Percentiles rank a stretch among this genome's conserved stretches.
Conservation (phyloP, 2,113 vertebrate species). For the Halcyon senegalensis region DNA sequence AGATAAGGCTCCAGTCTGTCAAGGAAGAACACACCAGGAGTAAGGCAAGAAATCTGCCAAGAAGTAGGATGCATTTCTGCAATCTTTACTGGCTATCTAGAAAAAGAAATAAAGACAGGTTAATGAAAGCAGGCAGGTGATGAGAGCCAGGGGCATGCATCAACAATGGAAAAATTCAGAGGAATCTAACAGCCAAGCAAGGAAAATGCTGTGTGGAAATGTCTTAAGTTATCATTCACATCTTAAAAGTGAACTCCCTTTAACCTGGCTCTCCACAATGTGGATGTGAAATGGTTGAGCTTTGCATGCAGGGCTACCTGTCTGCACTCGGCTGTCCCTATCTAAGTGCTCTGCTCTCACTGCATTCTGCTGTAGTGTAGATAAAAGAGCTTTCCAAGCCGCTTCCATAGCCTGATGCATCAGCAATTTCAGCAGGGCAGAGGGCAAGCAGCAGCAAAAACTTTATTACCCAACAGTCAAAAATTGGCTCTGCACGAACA, state of each 20-base stretch:
- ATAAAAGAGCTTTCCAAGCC: background rate
- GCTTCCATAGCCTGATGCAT: background rate
- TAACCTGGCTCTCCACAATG: background rate
- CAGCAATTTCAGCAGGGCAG: background rate
- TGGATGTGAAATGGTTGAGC: background rate
- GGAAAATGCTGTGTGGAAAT: background rate
- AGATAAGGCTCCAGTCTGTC: background rate
- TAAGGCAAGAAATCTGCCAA: background rate
- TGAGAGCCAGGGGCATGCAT: background rate
- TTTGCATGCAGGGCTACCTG: background rate
- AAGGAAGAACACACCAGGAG: background rate
- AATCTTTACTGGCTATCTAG: background rate
- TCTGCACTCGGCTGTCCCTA: background rate
- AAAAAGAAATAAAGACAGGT: background rate
- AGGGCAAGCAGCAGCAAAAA: background rate
- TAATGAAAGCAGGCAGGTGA: slow-evolving; percentile 12
- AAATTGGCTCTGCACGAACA: background rate
- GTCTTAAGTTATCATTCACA: background rate
- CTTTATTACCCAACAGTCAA: background rate
- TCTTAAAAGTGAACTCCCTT: background rate
- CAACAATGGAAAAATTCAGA: background rate
- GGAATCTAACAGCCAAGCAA: background rate
- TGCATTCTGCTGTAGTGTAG: background rate
- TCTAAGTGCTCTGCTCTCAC: background rate
- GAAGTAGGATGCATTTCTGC: background rate